Percentiles rank a stretch among this genome's conserved stretches.
These are phyloP conservation scores for Meloidogyne chitwoodi DNA, from an alignment of 1,140 invertebrate species.

Conservation along the genomic window DNA sequence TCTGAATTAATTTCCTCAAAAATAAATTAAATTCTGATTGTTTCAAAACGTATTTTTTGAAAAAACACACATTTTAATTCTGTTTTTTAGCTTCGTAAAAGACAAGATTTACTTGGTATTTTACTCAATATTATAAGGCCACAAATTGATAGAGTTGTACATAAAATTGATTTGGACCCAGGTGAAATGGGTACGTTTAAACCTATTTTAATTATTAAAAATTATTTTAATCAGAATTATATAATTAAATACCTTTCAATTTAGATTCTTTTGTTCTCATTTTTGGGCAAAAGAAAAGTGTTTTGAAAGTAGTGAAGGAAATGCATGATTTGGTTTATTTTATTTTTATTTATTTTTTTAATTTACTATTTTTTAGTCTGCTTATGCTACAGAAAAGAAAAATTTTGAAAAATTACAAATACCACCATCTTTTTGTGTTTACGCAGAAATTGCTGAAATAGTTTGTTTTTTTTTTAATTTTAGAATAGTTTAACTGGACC, in stretches of 20 bases:
- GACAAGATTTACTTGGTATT: conserved; percentile 88
- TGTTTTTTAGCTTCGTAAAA: conserved; percentile 57
- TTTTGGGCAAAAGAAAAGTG: conserved; percentile 81
- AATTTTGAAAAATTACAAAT: conserved; percentile 79
- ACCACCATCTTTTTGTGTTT: conserved; percentile 71
- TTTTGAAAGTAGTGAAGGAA: conserved; percentile 79
- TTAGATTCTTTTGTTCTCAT: conserved; percentile 88
- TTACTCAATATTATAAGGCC: conserved; percentile 79
- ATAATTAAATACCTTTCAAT: too few relatives aligned
- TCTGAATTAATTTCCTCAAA: too few relatives aligned
- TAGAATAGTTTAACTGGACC: too few relatives aligned
- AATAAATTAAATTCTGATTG: too few relatives aligned
- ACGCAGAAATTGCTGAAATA: conserved; percentile 40
- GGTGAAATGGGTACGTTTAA: conserved; percentile 91
- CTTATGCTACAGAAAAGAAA: conserved; percentile 85
- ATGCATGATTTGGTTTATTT: conserved; percentile 80
- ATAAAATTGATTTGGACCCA: conserved; percentile 77
- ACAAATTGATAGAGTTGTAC: conserved; percentile 74
- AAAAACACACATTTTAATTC: not conserved
- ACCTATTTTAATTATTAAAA: too few relatives aligned
- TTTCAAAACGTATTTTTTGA: too few relatives aligned
- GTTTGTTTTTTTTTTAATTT: not conserved
- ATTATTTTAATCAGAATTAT: too few relatives aligned
- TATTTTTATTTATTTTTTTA: conserved; percentile 28
- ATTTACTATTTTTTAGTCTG: conserved; percentile 66